A percentile compares a stretch with the other conserved stretches of the same genome.
These are phyloP conservation scores for Beris morrisii DNA, from an alignment of 2,888 invertebrate species.

Conservation along the genomic window DNA sequence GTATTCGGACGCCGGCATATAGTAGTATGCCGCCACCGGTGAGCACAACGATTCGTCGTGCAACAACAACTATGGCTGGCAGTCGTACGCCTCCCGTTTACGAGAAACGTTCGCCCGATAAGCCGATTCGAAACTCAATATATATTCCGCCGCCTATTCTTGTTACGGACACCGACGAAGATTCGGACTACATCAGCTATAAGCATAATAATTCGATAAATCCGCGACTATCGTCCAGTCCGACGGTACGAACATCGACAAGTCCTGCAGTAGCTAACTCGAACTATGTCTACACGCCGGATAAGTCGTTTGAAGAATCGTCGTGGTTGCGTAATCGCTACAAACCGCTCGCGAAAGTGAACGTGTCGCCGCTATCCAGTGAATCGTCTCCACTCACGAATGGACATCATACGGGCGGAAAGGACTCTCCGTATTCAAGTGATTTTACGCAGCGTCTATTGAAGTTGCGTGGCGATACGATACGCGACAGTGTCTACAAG, in stretches of 20 bases:
- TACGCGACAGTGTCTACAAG: conserved; percentile 40
- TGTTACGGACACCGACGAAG: conserved; percentile 47
- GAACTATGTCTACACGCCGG: conserved; percentile 36
- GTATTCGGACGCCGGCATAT: conserved; percentile 12
- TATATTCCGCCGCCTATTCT: conserved; percentile 36
- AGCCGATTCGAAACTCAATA: conserved; percentile 17
- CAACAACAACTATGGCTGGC: conserved; percentile 19
- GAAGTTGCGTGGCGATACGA: conserved; percentile 43
- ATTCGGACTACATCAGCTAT: conserved; percentile 41
- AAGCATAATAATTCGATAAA: conserved; percentile 39
- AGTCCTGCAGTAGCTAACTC: conserved; percentile 31
- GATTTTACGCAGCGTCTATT: conserved; percentile 65
- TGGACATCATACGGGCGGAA: conserved; percentile 53
- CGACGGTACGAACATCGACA: conserved; percentile 30
- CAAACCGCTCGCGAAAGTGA: conserved; percentile 21
- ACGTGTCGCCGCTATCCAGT: neutral
- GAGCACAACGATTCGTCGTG: conserved; percentile 28
- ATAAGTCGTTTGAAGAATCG: conserved; percentile 30
- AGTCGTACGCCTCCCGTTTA: neutral
- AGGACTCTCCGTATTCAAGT: conserved; percentile 70
- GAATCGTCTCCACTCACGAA: conserved; percentile 44
- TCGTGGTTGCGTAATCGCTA: conserved; percentile 34
- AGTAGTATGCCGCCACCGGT: conserved; percentile 35
- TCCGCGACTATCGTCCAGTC: conserved; percentile 33
- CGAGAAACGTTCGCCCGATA: conserved; percentile 17